Evolutionary conservation across 2,113 vertebrate genomes (phyloP).

Genomic region (Climacteris rufus): DNA sequence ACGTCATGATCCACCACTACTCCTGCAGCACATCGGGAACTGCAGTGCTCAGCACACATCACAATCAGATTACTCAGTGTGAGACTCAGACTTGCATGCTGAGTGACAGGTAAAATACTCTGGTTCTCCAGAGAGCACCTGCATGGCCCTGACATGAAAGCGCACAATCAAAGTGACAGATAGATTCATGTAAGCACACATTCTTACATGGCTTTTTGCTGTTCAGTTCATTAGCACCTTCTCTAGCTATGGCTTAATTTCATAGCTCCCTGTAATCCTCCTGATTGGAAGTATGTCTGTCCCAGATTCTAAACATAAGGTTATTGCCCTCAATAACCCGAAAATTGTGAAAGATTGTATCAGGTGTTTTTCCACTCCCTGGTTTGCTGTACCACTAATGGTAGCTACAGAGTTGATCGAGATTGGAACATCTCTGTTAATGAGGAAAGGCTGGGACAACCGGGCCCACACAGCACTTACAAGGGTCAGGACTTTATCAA

Average conservation of each 20-base stretch:
- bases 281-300: not conserved
- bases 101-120: not conserved
- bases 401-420: not conserved
- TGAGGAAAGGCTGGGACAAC: not conserved
- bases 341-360: not conserved
- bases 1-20: not conserved
- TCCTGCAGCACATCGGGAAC: accelerated
- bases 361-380: not conserved
- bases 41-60: not conserved
- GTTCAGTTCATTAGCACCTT: not conserved
- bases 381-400: not conserved
- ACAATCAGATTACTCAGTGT: not conserved
- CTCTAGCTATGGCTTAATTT: not conserved
- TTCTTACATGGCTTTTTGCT: not conserved
- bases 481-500: not conserved
- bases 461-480: not conserved
- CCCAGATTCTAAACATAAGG: not conserved
- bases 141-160: not conserved
- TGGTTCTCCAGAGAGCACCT: not conserved
- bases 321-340: not conserved
- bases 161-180: not conserved
- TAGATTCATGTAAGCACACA: not conserved
- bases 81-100: not conserved
- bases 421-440: not conserved
- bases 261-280: not conserved